A percentile compares a stretch with the other conserved stretches of the same genome.
Evolutionary conservation across 2,113 vertebrate genomes (phyloP).

Genomic region (Canis aureus): DNA sequence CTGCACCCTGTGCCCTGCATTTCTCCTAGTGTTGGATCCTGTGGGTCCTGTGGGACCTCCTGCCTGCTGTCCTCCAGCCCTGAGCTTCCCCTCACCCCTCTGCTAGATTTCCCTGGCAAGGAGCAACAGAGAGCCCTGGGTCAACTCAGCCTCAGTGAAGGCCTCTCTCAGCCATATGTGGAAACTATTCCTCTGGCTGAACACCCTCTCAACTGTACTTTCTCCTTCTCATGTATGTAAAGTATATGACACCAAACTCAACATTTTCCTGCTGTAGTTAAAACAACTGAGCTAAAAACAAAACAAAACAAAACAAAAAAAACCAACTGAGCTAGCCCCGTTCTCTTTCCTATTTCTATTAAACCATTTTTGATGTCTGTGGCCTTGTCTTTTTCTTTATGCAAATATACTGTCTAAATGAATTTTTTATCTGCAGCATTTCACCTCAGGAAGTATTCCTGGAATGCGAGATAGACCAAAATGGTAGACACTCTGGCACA

Average conservation of each 20-base stretch:
- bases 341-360: neutral
- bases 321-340: neutral
- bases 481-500: neutral
- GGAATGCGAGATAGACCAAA: neutral
- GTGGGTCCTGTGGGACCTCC: fast-evolving
- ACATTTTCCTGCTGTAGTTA: neutral
- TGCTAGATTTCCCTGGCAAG: neutral
- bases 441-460: neutral
- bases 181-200: neutral
- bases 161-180: too few species aligned
- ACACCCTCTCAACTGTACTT: neutral
- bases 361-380: neutral
- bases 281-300: neutral
- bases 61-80: neutral
- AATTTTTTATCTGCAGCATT: neutral
- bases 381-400: neutral
- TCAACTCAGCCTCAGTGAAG: too few species aligned
- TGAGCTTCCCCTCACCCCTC: neutral
- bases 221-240: neutral
- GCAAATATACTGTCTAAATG: neutral
- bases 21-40: neutral
- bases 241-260: neutral
- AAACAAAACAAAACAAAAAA: too few species aligned
- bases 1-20: neutral
- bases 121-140: neutral